Conservation (phyloP, 2,888 invertebrate species). For the Hermaeophaga mercurialis region DNA sequence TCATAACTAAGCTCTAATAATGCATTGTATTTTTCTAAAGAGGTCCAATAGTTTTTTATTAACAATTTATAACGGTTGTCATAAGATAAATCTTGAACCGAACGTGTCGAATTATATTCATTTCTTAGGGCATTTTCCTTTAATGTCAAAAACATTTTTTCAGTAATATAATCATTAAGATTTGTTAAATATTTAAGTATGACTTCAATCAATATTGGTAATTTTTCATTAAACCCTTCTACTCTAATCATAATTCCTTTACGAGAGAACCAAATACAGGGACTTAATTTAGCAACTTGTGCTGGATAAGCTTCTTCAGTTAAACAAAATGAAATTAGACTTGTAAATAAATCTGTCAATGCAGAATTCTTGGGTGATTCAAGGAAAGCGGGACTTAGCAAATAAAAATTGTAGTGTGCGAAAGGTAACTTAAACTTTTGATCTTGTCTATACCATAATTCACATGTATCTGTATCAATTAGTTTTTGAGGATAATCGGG, state of each 20-base stretch:
- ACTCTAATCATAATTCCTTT: constrained; percentile 41
- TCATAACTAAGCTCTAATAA: constrained; percentile 61
- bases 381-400: constrained; percentile 70
- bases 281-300: constrained; percentile 34
- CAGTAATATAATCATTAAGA: constrained; percentile 62
- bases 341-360: constrained; percentile 39
- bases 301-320: constrained; percentile 44
- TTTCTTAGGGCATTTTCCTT: constrained; percentile 68
- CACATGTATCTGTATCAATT: constrained; percentile 61
- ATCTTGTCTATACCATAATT: constrained; percentile 86
- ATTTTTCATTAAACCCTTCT: constrained; percentile 43
- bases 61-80: constrained; percentile 72
- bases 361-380: constrained; percentile 57
- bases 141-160: constrained; percentile 72
- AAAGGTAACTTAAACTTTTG: constrained; percentile 81
- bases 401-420: constrained; percentile 73
- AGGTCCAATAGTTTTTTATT: constrained; percentile 68
- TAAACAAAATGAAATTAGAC: constrained; percentile 37
- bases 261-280: constrained; percentile 25
- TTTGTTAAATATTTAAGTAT: constrained; percentile 70
- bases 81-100: constrained; percentile 72
- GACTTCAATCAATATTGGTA: constrained; percentile 67
- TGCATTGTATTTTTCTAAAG: constrained; percentile 69
- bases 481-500: constrained; percentile 65
- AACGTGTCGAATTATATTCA: constrained; percentile 76